phyloP scores from a whole-genome alignment of 2,888 invertebrate genomes.

The Tridacna crocea region DNA sequence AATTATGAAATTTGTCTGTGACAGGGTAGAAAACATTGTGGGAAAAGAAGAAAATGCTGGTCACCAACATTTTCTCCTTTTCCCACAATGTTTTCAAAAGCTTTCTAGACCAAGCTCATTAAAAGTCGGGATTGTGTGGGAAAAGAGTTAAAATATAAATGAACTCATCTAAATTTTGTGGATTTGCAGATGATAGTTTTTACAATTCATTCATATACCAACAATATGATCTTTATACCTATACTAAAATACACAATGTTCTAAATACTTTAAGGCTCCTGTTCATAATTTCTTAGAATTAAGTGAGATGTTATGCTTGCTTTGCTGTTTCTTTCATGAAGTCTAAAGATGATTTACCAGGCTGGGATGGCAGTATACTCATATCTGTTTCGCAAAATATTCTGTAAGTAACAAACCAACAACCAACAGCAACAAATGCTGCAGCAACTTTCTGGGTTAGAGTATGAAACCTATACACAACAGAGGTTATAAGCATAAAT shows the following conservation, averaged over 20 bases:
- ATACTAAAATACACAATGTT: neutral
- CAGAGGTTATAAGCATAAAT: constrained; percentile 95
- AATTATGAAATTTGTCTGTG: too few relatives aligned
- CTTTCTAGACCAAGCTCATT: neutral
- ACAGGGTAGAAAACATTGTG: neutral
- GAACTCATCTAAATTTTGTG: too few relatives aligned
- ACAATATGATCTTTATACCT: neutral
- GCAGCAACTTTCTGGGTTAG: constrained; percentile 97
- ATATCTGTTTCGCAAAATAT: constrained; percentile 78
- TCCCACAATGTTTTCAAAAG: neutral
- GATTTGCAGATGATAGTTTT: neutral
- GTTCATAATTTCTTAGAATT: neutral
- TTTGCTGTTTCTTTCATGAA: constrained; percentile 65
- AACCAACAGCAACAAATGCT: constrained; percentile 92
- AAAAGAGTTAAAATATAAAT: neutral
- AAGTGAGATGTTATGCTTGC: neutral
- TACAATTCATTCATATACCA: neutral
- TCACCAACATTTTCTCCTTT: neutral
- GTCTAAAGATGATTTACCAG: constrained; percentile 78
- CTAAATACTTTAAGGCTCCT: neutral
- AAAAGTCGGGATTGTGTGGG: neutral
- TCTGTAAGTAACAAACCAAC: constrained; percentile 96
- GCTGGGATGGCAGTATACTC: constrained; percentile 78
- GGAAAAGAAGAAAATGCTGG: neutral
- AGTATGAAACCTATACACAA: constrained; percentile 95